Percentiles rank a stretch among this genome's conserved stretches.
These are phyloP conservation scores for Trissolcus japonicus DNA, from an alignment of 2,888 invertebrate genomes.

Conservation along the genomic window DNA sequence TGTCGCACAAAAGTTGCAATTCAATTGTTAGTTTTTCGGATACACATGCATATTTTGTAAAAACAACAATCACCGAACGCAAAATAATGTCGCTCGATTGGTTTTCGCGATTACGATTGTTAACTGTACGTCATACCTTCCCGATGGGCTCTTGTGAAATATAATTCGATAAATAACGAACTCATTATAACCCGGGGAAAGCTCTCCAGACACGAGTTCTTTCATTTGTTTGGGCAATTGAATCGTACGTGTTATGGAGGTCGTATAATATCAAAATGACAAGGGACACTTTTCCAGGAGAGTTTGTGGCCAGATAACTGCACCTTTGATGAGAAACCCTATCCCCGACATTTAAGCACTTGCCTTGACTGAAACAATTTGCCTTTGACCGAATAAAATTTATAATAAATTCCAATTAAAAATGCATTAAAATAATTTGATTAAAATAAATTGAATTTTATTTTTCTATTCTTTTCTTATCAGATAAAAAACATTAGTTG, in stretches of 20 bases:
- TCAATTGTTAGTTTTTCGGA: no score
- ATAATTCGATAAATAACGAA: slow-evolving; percentile 41
- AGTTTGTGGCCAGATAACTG: slow-evolving; percentile 30
- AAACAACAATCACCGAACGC: no score
- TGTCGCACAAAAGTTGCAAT: no score
- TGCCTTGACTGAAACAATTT: not conserved
- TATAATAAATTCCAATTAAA: no score
- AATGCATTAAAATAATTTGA: no score
- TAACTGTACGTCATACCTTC: not conserved
- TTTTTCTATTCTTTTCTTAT: no score
- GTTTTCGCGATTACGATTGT: not conserved
- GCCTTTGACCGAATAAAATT: no score
- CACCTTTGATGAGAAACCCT: slow-evolving; percentile 12
- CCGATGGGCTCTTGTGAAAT: slow-evolving; percentile 32
- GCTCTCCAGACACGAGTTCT: slow-evolving; percentile 12
- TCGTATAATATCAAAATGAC: slow-evolving; percentile 32
- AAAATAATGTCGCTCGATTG: not conserved
- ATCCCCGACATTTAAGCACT: slow-evolving; percentile 11
- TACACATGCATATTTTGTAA: no score
- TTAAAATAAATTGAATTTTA: no score
- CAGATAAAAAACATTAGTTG: no score
- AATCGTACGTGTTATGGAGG: slow-evolving; percentile 21
- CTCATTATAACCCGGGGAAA: slow-evolving; percentile 36
- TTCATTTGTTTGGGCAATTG: slow-evolving; percentile 20
- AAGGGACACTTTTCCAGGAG: slow-evolving; percentile 19